Evolutionary conservation across 2,888 invertebrate genomes (phyloP).

Genomic region (Athalia circularis): DNA sequence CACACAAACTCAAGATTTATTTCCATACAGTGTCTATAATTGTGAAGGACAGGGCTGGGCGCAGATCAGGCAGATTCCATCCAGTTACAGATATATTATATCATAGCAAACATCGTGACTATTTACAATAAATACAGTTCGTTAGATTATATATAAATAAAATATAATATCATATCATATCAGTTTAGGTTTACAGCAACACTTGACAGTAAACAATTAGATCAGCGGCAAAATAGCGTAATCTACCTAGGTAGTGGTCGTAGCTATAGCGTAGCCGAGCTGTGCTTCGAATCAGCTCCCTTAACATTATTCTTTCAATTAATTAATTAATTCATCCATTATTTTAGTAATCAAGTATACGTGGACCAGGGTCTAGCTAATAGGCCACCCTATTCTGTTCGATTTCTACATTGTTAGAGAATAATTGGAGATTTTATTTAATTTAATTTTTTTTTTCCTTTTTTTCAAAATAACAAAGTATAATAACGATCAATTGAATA

Average conservation of each 20-base stretch:
- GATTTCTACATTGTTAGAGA: slow-evolving; percentile 38
- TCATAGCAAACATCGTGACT: slow-evolving; percentile 73
- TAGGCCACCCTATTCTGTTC: slow-evolving; percentile 48
- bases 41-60: slow-evolving; percentile 56
- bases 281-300: slow-evolving; percentile 42
- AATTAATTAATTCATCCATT: slow-evolving; percentile 45
- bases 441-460: slow-evolving; percentile 8
- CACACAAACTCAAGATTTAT: slow-evolving; percentile 17
- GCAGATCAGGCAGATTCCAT: slow-evolving; percentile 66
- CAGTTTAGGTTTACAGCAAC: slow-evolving; percentile 71
- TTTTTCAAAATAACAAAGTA: not conserved
- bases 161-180: slow-evolving; percentile 70
- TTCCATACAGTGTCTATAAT: slow-evolving; percentile 24
- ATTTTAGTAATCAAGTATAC: slow-evolving; percentile 50
- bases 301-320: slow-evolving; percentile 45
- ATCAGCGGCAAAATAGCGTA: slow-evolving; percentile 72
- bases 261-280: slow-evolving; percentile 65
- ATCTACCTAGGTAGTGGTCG: slow-evolving; percentile 72
- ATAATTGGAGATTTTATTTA: slow-evolving; percentile 31
- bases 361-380: slow-evolving; percentile 50
- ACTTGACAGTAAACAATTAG: slow-evolving; percentile 73
- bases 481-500: not conserved
- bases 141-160: slow-evolving; percentile 70
- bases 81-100: slow-evolving; percentile 73
- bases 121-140: slow-evolving; percentile 73